Percentiles rank a stretch among this genome's conserved stretches.
Conservation (phyloP, 2,888 invertebrate genomes). For the Phengaris arion region DNA sequence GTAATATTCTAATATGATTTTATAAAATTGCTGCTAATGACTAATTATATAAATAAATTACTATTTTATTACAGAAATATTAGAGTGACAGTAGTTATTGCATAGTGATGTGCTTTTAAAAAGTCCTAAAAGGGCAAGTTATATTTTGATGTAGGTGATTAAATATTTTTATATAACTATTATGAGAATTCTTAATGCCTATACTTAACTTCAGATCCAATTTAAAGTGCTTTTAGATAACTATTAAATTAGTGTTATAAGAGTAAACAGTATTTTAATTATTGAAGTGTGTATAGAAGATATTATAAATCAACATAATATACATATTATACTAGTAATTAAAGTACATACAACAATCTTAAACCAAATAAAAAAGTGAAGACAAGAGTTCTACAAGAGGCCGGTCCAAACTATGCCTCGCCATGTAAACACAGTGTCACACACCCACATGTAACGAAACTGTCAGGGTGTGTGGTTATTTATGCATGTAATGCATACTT, state of each 20-base stretch:
- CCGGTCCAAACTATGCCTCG: too few species aligned
- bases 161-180: constrained; percentile 26
- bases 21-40: too few species aligned
- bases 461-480: too few species aligned
- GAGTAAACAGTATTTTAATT: constrained; percentile 25
- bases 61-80: too few species aligned
- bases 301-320: not conserved
- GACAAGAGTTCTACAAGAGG: too few species aligned
- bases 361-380: too few species aligned
- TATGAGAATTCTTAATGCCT: constrained; percentile 19
- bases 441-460: too few species aligned
- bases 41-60: too few species aligned
- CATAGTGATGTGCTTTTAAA: not conserved
- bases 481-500: not conserved
- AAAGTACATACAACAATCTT: too few species aligned
- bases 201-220: constrained; percentile 9
- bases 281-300: constrained; percentile 6
- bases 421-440: too few species aligned
- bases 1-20: too few species aligned
- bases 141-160: constrained; percentile 19
- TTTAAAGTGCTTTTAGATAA: constrained; percentile 24
- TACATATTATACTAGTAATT: too few species aligned
- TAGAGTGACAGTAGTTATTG: not conserved
- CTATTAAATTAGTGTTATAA: constrained; percentile 20
- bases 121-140: not conserved